Base-by-base conservation (phyloP, 2,888 invertebrate genomes). In the Mesochorus sp. region DNA sequence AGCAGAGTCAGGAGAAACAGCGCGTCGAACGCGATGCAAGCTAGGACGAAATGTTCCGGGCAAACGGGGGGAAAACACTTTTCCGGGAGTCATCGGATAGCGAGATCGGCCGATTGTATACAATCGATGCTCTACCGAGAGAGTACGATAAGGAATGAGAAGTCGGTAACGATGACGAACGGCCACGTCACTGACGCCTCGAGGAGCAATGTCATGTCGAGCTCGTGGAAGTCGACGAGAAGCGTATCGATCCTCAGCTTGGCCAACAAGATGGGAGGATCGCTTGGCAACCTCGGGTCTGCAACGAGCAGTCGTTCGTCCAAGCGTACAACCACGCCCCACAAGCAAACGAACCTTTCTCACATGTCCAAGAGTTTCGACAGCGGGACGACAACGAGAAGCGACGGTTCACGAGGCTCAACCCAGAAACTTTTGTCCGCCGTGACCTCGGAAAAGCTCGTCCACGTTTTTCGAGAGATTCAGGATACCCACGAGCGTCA, bases 401-500 rank as follows among this genome's bases (percentile, higher is more conserved):
- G 14, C 39, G 67, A 42, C 31, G 42, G n/a, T 39, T 28, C 26
- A 21, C 44, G 57, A 0, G 68, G 71, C 51, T 68, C 81, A 4
- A 31, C 34, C 4, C 75, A 80, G 49, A 85, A 84, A 85, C 81
- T 81, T 3, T 51, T 80, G 59, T 79, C 85, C 47, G 68, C 76
- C 2, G 79, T 85, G 5, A 86, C 88, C 0, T 86, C 90, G 0
- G 88, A 89, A 5, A 90, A 88, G 79, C 80, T 91, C 28, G 44
- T 89, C 21, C 78, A 81, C 4, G 84, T 90, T 49, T 89, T 90
- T 34, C 83, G 85, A 88, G 82, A 93, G 91, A 87, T 95, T 77
- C 94, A 95, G 83, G 93, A 93, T 34, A 93, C 95, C 79, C 95
- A 96, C 85, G 92, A 94, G 4, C 90, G 92, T 39, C 94, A 95